Evolutionary conservation across 2,113 vertebrate genomes (phyloP).

Genomic region (Nycticryphes semicollaris): DNA sequence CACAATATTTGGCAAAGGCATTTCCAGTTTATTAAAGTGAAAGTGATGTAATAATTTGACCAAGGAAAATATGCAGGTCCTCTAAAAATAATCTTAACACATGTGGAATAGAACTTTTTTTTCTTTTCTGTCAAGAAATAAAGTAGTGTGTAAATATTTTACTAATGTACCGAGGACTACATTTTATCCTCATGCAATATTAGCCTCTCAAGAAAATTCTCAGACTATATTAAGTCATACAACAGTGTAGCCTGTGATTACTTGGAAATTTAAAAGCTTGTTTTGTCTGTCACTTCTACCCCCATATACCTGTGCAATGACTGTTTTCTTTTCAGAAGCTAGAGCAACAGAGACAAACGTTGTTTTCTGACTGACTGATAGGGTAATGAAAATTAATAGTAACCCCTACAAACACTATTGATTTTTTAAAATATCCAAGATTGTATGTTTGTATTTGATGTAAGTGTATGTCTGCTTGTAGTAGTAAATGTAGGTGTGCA

Average conservation of each 20-base stretch:
- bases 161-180: neutral
- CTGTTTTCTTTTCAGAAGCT: neutral
- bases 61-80: neutral
- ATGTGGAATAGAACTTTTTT: neutral
- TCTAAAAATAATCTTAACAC: neutral
- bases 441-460: neutral
- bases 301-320: neutral
- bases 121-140: neutral
- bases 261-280: neutral
- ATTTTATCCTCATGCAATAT: neutral
- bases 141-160: neutral
- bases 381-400: neutral
- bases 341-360: conserved; percentile 7
- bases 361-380: conserved; percentile 38
- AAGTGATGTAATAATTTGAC: conserved; percentile 28
- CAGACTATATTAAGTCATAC: neutral
- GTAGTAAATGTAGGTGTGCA: conserved; percentile 2
- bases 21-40: conserved; percentile 41
- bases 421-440: conserved; percentile 28
- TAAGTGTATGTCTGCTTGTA: neutral
- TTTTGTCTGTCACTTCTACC: neutral
- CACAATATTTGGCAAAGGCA: neutral
- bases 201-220: neutral
- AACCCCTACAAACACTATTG: neutral
- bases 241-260: neutral